Base-by-base conservation (phyloP, 2,797 vertebrate genomes). In the Acrossocheilus wenchowensis region DNA sequence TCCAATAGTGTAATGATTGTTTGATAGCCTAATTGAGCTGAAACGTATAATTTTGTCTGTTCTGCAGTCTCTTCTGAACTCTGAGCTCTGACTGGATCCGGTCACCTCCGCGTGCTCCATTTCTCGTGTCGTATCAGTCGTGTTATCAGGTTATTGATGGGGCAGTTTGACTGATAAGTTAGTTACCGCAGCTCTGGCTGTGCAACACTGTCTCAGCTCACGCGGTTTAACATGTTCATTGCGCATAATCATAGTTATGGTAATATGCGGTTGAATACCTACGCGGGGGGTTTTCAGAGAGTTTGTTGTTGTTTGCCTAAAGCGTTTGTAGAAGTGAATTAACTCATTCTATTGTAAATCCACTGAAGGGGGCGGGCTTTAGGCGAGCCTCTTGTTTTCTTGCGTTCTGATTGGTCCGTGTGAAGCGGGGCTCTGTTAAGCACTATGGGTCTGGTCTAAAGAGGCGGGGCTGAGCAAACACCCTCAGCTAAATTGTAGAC, bases 371-470 rank as follows among this genome's bases (percentile, higher is more conserved):
- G n/a, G 15, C 11, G 12, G 54, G 54, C 30, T 48, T 50, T 26
- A 66, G 84, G 83, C 83, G 72, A 80, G 82, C 84, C 77, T 89
- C 82, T 14, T 5, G 68, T 74, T 71, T 71, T 60, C 48, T 52
- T 45, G 54, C 10, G 21, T 36, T 71, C 50, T 81, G 12, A 85
- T 88, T 89, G 89, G 84, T 71, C 34, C 52, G 7, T 43, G 34
- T 60, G 10, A 19, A 39, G 41, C 62, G 4, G 48, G 45, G 26
- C 41, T 52, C 45, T 11, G 36, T 75, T 45, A 39, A 39, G n/a
- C 45, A 54, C 62, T 77, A 71, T 81, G 45, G 69, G 34, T 36
- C 39, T 66, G 34, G 21, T 19, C 17, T 36, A 41, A 48, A 84
- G 75, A 75, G 81, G 87, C 19, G 30, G 26, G 30, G 50, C 50